Percentiles rank a stretch among this genome's conserved stretches.
phyloP scores from a whole-genome alignment of 2,888 invertebrate genomes.

The Sicus ferrugineus region DNA sequence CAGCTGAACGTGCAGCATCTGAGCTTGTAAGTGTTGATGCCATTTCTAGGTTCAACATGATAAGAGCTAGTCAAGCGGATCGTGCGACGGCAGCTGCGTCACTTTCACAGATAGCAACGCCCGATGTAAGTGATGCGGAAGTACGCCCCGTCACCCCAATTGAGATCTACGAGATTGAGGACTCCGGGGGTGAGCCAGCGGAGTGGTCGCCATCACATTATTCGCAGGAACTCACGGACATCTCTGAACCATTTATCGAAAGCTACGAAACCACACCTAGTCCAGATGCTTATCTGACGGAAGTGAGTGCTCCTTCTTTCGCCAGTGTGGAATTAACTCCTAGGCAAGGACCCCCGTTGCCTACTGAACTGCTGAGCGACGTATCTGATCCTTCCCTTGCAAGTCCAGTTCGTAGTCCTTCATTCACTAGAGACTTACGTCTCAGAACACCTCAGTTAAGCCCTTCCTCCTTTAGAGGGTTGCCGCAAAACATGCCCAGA shows the following conservation, averaged over 20 bases:
- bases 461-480: neutral
- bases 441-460: neutral
- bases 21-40: no score
- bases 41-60: no score
- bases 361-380: neutral
- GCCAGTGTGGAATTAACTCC: neutral
- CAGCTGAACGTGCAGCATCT: no score
- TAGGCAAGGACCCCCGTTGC: neutral
- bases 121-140: neutral
- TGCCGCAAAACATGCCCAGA: neutral
- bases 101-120: no score
- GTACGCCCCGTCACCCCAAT: no score
- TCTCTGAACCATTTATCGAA: neutral
- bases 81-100: no score
- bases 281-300: conserved; percentile 33
- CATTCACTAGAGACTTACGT: neutral
- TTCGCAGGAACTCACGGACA: no score
- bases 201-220: no score
- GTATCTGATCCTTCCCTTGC: neutral
- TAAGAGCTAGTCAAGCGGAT: no score
- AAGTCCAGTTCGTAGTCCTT: neutral
- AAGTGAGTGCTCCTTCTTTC: conserved; percentile 38
- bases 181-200: no score
- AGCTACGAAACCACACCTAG: neutral
- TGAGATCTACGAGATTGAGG: no score